A percentile compares a stretch with the other conserved stretches of the same genome.
Conservation (phyloP, 2,797 vertebrate species). For the Argentina silus region DNA sequence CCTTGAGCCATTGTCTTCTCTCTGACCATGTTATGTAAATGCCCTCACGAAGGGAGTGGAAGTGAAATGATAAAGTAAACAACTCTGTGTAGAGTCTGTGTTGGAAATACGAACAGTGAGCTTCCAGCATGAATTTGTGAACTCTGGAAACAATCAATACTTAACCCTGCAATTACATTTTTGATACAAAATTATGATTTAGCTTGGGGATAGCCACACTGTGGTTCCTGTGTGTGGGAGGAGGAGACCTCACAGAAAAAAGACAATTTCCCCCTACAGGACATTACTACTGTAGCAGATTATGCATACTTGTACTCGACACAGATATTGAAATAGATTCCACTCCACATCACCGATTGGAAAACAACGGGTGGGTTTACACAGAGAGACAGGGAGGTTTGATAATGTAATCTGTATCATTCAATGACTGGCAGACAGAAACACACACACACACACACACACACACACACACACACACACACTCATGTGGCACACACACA, state of each 20-base stretch:
- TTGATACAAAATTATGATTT: constrained; percentile 42
- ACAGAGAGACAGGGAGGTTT: not conserved
- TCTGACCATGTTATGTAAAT: constrained; percentile 37
- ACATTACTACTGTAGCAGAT: not conserved
- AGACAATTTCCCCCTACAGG: not conserved
- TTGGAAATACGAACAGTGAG: constrained; percentile 23
- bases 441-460: too few relatives aligned
- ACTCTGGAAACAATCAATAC: constrained; percentile 50
- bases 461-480: too few relatives aligned
- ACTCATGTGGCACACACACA: too few relatives aligned
- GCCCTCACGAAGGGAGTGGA: constrained; percentile 44
- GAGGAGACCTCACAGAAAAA: constrained; percentile 8
- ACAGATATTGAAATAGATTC: not conserved
- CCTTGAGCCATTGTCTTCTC: constrained; percentile 53
- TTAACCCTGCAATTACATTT: constrained; percentile 50
- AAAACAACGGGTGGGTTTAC: not conserved
- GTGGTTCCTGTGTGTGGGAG: constrained; percentile 24
- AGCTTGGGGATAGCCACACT: constrained; percentile 14
- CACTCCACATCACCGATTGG: not conserved
- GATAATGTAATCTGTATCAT: not conserved
- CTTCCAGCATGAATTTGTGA: constrained; percentile 16
- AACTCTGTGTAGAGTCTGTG: constrained; percentile 38
- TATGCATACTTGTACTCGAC: not conserved
- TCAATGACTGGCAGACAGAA: too few relatives aligned
- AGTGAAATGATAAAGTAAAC: constrained; percentile 57